These are phyloP conservation scores for Eledone cirrhosa DNA, from an alignment of 2,888 invertebrate species.

Conservation along the genomic window DNA sequence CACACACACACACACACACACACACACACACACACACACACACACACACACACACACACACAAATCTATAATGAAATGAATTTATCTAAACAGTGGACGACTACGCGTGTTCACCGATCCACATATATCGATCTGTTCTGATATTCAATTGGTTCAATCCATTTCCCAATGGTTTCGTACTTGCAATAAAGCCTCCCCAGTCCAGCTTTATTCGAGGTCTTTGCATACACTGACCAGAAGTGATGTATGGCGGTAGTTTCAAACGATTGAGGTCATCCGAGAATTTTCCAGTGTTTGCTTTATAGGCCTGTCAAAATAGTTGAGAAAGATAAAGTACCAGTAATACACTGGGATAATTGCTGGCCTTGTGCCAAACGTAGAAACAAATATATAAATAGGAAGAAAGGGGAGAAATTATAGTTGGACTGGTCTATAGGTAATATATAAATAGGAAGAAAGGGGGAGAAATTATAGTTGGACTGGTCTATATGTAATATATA, in stretches of 20 bases:
- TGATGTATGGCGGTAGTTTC: constrained; percentile 43
- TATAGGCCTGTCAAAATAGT: constrained; percentile 41
- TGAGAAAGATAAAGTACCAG: too few species aligned
- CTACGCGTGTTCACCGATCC: constrained; percentile 38
- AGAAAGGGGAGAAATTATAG: not conserved
- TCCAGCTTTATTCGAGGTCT: constrained; percentile 41
- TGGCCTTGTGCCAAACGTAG: too few species aligned
- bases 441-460: not conserved
- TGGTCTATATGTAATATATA: not conserved
- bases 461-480: not conserved
- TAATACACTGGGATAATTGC: too few species aligned
- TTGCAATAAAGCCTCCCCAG: constrained; percentile 42
- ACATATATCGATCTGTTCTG: constrained; percentile 43
- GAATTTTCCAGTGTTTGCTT: constrained; percentile 44
- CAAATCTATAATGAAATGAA: not conserved
- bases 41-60: not conserved
- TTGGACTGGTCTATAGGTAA: not conserved
- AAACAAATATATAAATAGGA: not conserved
- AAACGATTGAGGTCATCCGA: constrained; percentile 41
- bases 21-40: not conserved
- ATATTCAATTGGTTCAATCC: constrained; percentile 39
- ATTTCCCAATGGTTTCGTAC: constrained; percentile 35
- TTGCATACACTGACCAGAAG: constrained; percentile 42
- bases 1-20: not conserved
- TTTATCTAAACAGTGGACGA: too few species aligned